A percentile compares a stretch with the other conserved stretches of the same genome.
Evolutionary conservation across 2,888 invertebrate species (phyloP).

Genomic region (Ptychoptera contaminata): DNA sequence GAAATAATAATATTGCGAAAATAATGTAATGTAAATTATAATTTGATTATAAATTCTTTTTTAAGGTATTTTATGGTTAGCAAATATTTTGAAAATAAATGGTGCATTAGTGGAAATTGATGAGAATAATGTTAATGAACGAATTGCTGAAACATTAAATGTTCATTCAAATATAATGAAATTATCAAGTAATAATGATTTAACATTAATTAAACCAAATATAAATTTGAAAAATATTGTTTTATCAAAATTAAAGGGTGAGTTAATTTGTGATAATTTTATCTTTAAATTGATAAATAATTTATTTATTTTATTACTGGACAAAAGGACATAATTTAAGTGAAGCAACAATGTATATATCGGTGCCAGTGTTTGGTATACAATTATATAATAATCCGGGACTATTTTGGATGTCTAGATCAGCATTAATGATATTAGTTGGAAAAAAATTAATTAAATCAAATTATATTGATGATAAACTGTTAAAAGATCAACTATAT

Average conservation of each 20-base stretch:
- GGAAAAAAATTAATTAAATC: slow-evolving; percentile 19
- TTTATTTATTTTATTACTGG: too few species aligned
- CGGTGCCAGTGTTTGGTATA: slow-evolving; percentile 53
- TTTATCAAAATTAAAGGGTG: slow-evolving; percentile 20
- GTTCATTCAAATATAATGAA: slow-evolving; percentile 35
- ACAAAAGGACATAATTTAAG: slow-evolving; percentile 44
- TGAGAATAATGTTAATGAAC: slow-evolving; percentile 27
- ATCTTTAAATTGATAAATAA: too few species aligned
- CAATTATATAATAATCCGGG: slow-evolving; percentile 64
- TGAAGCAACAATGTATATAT: slow-evolving; percentile 48
- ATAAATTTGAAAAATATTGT: slow-evolving; percentile 28
- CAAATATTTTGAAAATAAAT: slow-evolving; percentile 22
- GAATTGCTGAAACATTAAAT: slow-evolving; percentile 39
- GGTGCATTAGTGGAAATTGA: slow-evolving; percentile 35
- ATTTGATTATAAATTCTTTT: too few species aligned
- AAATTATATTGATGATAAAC: slow-evolving; percentile 3
- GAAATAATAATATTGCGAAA: too few species aligned
- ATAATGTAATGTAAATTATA: too few species aligned
- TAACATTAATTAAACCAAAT: slow-evolving; percentile 13
- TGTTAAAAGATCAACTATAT: neutral
- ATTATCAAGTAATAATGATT: slow-evolving; percentile 1
- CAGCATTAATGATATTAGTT: slow-evolving; percentile 40
- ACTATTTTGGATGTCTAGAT: slow-evolving; percentile 49
- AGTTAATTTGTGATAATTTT: too few species aligned
- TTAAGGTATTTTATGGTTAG: slow-evolving; percentile 17